phyloP scores from a whole-genome alignment of 2,888 invertebrate genomes.

The Platycnemis pennipes region DNA sequence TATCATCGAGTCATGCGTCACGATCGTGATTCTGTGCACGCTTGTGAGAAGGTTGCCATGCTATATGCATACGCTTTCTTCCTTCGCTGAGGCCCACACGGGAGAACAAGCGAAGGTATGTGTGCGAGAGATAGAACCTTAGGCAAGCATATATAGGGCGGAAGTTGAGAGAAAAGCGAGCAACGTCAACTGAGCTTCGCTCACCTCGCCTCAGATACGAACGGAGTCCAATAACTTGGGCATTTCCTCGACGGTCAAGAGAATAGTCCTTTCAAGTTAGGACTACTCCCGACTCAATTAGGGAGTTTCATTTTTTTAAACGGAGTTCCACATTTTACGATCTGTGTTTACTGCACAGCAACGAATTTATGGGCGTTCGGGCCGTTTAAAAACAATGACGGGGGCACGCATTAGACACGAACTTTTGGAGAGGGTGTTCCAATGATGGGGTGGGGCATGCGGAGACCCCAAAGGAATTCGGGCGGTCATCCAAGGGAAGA shows the following conservation, averaged over 20 bases:
- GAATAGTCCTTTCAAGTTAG: not conserved
- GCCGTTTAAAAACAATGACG: not conserved
- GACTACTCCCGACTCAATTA: not conserved
- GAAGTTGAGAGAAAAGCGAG: too few species aligned
- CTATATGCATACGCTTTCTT: not conserved
- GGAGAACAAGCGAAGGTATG: too few species aligned
- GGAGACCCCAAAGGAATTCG: not conserved
- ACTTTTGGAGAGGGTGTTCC: not conserved
- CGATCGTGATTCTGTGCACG: not conserved
- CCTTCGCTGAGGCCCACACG: too few species aligned
- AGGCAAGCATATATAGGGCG: too few species aligned
- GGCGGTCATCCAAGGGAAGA: too few species aligned
- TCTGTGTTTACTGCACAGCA: not conserved
- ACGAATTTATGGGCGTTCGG: not conserved
- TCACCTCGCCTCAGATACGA: too few species aligned
- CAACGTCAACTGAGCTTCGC: too few species aligned
- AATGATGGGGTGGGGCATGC: not conserved
- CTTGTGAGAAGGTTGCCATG: not conserved
- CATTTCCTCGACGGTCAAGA: not conserved
- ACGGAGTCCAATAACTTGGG: too few species aligned
- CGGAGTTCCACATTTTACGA: not conserved
- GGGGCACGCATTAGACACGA: not conserved
- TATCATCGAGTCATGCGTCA: not conserved
- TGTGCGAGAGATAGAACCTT: too few species aligned
- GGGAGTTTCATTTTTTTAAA: too few species aligned